phyloP scores from a whole-genome alignment of 2,888 invertebrate species.

The Cantharis nigra region DNA sequence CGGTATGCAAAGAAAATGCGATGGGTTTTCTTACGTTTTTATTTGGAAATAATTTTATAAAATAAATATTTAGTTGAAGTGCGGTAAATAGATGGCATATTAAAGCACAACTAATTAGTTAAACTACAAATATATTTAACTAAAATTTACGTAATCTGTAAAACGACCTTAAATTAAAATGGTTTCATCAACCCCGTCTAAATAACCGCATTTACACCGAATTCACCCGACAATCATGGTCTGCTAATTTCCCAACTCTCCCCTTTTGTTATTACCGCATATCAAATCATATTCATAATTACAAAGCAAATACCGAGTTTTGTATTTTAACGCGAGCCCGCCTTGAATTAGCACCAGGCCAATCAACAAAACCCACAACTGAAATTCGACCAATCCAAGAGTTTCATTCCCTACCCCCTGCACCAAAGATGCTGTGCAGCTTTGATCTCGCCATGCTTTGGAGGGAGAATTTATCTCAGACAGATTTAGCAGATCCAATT shows the following conservation, averaged over 20 bases:
- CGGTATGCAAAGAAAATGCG: neutral
- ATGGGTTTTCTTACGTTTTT: neutral
- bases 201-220: slow-evolving; percentile 53
- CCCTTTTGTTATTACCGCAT: slow-evolving; percentile 54
- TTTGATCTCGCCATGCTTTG: slow-evolving; percentile 38
- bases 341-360: slow-evolving; percentile 32
- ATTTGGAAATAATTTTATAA: neutral
- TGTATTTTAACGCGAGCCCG: slow-evolving; percentile 38
- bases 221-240: slow-evolving; percentile 53
- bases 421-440: slow-evolving; percentile 38
- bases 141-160: slow-evolving; percentile 5
- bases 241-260: slow-evolving; percentile 53
- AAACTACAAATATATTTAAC: slow-evolving; percentile 3
- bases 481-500: slow-evolving; percentile 40
- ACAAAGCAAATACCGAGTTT: slow-evolving; percentile 53
- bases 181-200: slow-evolving; percentile 53
- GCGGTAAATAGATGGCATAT: neutral
- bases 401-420: slow-evolving; percentile 33
- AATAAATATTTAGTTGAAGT: neutral
- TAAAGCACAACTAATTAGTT: neutral
- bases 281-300: slow-evolving; percentile 59
- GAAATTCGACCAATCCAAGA: slow-evolving; percentile 39
- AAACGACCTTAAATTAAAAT: slow-evolving; percentile 51
- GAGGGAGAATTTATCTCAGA: slow-evolving; percentile 35
- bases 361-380: slow-evolving; percentile 30